Conservation (phyloP, 2,797 vertebrate genomes). For the Todus mexicanus region DNA sequence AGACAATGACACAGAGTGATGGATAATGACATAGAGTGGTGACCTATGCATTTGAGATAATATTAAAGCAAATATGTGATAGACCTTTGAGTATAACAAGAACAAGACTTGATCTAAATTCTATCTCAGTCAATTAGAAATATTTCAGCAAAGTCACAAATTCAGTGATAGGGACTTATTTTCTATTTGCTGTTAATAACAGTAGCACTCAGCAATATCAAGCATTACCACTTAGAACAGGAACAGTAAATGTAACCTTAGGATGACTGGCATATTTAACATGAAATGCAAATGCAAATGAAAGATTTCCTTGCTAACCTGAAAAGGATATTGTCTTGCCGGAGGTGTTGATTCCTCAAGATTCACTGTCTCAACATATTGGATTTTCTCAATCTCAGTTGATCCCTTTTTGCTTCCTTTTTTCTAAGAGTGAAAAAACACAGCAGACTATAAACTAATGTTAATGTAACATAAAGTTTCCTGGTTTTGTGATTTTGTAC, state of each 20-base stretch:
- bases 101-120: neutral
- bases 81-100: neutral
- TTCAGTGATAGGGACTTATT: neutral
- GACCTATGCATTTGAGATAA: neutral
- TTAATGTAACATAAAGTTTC: neutral
- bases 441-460: neutral
- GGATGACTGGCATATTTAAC: neutral
- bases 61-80: neutral
- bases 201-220: neutral
- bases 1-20: no score
- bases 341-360: conserved; percentile 55
- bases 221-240: neutral
- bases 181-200: neutral
- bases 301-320: conserved; percentile 45
- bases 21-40: neutral
- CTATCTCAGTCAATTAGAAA: neutral
- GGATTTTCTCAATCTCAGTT: conserved; percentile 62
- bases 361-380: conserved; percentile 65
- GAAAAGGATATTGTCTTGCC: conserved; percentile 69
- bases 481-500: neutral
- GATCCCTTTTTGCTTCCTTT: conserved; percentile 58
- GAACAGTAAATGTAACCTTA: neutral
- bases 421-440: conserved; percentile 57
- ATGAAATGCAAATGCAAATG: neutral
- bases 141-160: neutral